Evolutionary conservation across 2,113 vertebrate genomes (phyloP), one percentile per base, ranked within the genome.

Genomic region (Polypterus bichir): DNA sequence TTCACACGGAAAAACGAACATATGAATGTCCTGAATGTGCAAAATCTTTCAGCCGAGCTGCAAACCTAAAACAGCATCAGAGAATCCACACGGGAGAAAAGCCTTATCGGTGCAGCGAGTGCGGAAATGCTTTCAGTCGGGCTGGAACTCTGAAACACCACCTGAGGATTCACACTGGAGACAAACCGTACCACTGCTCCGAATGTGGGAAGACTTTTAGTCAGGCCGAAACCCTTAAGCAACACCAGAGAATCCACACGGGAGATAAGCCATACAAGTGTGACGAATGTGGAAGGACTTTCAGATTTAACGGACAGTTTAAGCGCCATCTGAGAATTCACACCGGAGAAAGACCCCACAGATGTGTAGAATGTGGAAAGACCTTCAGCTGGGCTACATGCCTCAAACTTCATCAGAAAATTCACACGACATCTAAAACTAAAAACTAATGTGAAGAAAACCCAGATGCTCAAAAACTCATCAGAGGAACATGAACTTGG

Each of bases 301-400:
- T 85, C 70, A 83, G 81, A 72, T 81, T 82, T 75, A 84, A 84
- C 60, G 76, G 76, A 2, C 82, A 85, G 71, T 72, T 85, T 70
- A 77, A 73, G 3, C 78, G 81, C 47, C 81, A 85, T 66, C 79
- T 79, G 70, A 75, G 78, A 9, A 75, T 76, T 7, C 82, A 85
- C 77, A 81, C 79, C 0, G 81, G 82, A 0, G 79, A 83, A 73
- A 72, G 69, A 6, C 72, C 72, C 4, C 70, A 27, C 27, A 27
- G 27, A 27, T 27, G 27, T 27, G 27, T 27, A 27, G 27, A 27
- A 27, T 27, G 27, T 27, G 27, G 27, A 27, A 27, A 27, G 27
- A 27, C 27, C 27, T 27, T 27, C 27, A 27, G 27, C 27, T 27
- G 27, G 27, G 27, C 27, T 27, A 27, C 27, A 27, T 27, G 2